Conservation (phyloP, 2,888 invertebrate genomes). For the Melipona bicolor region DNA sequence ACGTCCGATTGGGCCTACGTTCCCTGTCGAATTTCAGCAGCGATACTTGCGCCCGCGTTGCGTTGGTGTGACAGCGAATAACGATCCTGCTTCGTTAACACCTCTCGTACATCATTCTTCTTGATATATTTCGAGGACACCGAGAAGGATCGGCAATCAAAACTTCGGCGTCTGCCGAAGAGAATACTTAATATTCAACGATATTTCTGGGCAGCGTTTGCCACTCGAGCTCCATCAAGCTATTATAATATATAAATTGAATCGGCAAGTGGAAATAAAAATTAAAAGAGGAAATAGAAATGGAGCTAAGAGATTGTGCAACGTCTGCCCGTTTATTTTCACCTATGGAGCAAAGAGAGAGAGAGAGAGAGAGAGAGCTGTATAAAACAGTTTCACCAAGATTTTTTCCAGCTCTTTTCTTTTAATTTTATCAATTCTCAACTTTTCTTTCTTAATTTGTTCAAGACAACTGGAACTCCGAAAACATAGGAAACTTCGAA, state of each 20-base stretch:
- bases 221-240: background rate
- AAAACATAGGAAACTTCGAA: background rate
- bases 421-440: too few relatives aligned
- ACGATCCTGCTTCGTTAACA: constrained; percentile 55
- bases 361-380: too few relatives aligned
- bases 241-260: background rate
- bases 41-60: constrained; percentile 21
- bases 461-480: too few relatives aligned
- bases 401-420: too few relatives aligned
- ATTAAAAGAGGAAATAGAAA: background rate
- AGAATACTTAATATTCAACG: background rate
- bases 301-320: background rate
- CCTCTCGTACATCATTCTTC: constrained; percentile 42
- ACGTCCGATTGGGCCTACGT: background rate
- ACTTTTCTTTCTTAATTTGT: too few relatives aligned
- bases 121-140: constrained; percentile 18
- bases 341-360: too few relatives aligned
- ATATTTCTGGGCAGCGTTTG: background rate
- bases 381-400: too few relatives aligned
- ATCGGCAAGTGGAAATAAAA: background rate
- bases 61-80: constrained; percentile 51
- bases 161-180: too few relatives aligned
- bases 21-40: constrained; percentile 32
- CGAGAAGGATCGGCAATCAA: background rate
- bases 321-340: background rate